Evolutionary conservation across 2,797 vertebrate genomes (phyloP), one percentile per base, ranked within the genome.

Genomic region (Decapterus maruadsi): DNA sequence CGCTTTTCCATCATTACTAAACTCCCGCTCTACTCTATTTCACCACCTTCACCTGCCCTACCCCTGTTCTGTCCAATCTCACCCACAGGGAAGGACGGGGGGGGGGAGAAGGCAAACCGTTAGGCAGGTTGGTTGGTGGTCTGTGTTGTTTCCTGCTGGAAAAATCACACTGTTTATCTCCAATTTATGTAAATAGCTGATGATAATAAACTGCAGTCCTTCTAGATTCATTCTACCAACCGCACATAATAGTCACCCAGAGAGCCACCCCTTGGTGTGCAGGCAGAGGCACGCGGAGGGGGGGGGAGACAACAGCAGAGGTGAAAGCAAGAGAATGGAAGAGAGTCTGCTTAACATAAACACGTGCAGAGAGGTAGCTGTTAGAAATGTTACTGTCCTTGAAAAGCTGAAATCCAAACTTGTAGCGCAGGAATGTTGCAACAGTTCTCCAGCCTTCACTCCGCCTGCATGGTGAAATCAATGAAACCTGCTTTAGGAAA

Each of bases 401-500:
- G 68, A 81, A 78, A 69, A 70, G 45, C 50, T 62, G 1, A 69
- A 77, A 83, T 66, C 63, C 46, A 68, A 77, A 59, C 20, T 31
- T 19, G 38, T 31, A n/a, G 54, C 72, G 40, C 36, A 36, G 53
- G 53, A 75, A 65, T 62, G 40, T 43, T 77, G 68, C 40, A 78
- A 54, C n/a, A 48, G 56, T 63, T 72, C 17, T 40, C 62, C 19
- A 68, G 50, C 66, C 46, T 74, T 75, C 55, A 29, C 58, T 66
- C 45, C 61, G 26, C 26, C 26, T 26, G 26, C 26, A 1, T 26
- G 55, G 62, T 55, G 80, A 43, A 81, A 80, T 88, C 67, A 79
- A 75, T 85, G 67, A 82, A 77, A 26, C 20, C 68, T 74, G 55
- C 65, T 76, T 73, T 48, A 73, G 58, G 76, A 82, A 80, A 80